Evolutionary conservation across 2,888 invertebrate genomes (phyloP), one percentile per base, ranked within the genome.

Genomic region (Platycheirus rosarum): DNA sequence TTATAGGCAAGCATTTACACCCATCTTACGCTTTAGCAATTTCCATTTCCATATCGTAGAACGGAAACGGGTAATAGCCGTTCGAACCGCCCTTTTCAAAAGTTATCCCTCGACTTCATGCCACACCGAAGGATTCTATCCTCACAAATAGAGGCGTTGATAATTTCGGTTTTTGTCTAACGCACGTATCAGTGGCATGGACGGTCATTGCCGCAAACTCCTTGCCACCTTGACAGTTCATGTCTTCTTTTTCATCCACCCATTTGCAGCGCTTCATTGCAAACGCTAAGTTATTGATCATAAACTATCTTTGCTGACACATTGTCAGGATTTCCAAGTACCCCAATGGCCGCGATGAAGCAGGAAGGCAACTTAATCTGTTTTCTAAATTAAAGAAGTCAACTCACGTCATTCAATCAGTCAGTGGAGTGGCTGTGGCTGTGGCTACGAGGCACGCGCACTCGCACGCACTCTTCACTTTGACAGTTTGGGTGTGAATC

Each of bases 311-410:
- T 68, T 77, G 55, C 62, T 68, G 77, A 77, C 77, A 68, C 46
- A 48, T 77, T 82, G 82, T 73, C 49, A 77, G 69, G 55, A 68
- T 53, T 71, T 48, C 65, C 62, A 76, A 66, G 70, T 71, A 55
- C 53, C 23, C 42, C 57, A 66, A 29, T 57, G 6, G 6, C 42
- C 26, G 42, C 73, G 26, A 55, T 66, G 55, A 42, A 71, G 49
- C 71, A 78, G 62, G 66, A 70, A 70, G 46, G 75, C 42, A 55
- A 9, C 62, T 65, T 65, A 80, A 76, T 80, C 63, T 69, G 75
- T 69, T n/a, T 80, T 77, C 76, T 66, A 77, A 82, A 82, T 77
- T 82, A 76, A 71, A 82, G 82, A 77, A 82, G 82, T 82, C 82
- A 66, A 48, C 82, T 77, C 82, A 82, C 82, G 82, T 77, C 82